A percentile compares a stretch with the other conserved stretches of the same genome.
Conservation (phyloP, 2,113 vertebrate genomes). For the Orycteropus afer region DNA sequence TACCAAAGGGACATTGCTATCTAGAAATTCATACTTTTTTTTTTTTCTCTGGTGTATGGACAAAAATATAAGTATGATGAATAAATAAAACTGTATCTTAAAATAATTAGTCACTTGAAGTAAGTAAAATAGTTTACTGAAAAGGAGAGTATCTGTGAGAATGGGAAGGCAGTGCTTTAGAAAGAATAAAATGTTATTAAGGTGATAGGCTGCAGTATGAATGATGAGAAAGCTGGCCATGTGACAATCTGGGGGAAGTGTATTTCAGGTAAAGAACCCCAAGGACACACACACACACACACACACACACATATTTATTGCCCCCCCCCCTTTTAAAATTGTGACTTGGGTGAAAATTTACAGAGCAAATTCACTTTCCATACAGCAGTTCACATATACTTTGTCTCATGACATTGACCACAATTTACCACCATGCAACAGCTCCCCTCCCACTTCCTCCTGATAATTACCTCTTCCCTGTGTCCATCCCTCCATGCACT, state of each 20-base stretch:
- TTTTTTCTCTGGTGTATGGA: too few species aligned
- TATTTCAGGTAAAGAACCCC: neutral
- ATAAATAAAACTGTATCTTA: neutral
- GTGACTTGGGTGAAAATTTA: too few species aligned
- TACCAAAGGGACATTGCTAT: neutral
- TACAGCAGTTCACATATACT: too few species aligned
- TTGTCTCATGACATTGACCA: too few species aligned
- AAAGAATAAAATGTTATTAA: neutral
- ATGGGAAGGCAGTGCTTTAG: neutral
- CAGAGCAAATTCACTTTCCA: too few species aligned
- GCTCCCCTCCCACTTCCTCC: too few species aligned
- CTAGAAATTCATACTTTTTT: neutral
- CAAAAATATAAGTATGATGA: neutral
- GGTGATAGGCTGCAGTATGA: neutral
- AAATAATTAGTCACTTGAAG: slow-evolving; percentile 19
- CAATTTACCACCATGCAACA: too few species aligned
- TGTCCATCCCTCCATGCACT: too few species aligned
- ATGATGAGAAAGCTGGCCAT: neutral
- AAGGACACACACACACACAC: too few species aligned
- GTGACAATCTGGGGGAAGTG: neutral
- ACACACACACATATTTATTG: too few species aligned
- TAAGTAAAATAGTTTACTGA: neutral
- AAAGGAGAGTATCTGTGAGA: neutral
- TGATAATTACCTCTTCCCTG: too few species aligned
- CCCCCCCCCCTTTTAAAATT: too few species aligned